These are phyloP conservation scores for Rhinoraja longicauda DNA, from an alignment of 2,797 vertebrate genomes.

Conservation along the genomic window DNA sequence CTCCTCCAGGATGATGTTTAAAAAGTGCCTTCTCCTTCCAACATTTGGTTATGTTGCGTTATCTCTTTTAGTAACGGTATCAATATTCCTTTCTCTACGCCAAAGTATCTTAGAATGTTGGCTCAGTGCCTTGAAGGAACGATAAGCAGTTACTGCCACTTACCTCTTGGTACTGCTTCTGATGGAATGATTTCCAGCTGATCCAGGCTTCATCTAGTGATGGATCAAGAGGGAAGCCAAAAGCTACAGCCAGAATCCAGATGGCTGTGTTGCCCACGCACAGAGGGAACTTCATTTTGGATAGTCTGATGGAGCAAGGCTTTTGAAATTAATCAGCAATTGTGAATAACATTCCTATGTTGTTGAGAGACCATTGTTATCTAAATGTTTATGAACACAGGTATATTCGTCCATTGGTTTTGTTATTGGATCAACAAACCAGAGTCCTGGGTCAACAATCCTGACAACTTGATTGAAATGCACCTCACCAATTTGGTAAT, in stretches of 20 bases:
- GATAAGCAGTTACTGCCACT: neutral
- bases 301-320: accelerated
- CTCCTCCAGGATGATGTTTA: neutral
- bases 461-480: neutral
- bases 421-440: neutral
- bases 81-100: too few relatives aligned
- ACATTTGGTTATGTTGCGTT: neutral
- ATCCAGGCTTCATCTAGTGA: conserved; percentile 46
- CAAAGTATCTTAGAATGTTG: neutral
- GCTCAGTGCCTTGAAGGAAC: neutral
- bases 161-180: conserved; percentile 45
- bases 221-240: accelerated
- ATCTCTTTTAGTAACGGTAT: neutral
- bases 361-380: too few relatives aligned
- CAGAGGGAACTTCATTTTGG: accelerated
- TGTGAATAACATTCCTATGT: neutral
- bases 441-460: neutral
- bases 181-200: conserved; percentile 42
- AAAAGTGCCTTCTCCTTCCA: neutral
- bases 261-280: neutral
- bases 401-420: neutral
- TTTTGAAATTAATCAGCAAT: neutral
- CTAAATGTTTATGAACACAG: too few relatives aligned
- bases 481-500: neutral
- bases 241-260: neutral